Evolutionary conservation across 2,888 invertebrate species (phyloP).

Genomic region (Sesia bembeciformis): DNA sequence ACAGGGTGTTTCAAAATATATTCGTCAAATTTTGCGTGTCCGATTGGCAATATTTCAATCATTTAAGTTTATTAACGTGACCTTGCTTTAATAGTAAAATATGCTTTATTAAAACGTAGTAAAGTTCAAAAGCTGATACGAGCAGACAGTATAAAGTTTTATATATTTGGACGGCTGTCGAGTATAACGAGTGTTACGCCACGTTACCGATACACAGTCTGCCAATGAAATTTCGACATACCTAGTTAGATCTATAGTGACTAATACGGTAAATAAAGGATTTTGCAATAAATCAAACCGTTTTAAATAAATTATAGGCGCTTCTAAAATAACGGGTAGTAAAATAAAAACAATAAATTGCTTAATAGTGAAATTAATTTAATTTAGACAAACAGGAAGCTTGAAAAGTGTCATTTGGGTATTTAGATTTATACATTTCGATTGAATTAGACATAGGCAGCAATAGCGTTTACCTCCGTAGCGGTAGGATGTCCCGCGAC

Average conservation of each 20-base stretch:
- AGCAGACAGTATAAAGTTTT: not conserved
- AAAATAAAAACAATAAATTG: too few relatives aligned
- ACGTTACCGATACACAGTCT: not conserved
- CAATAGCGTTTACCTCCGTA: too few relatives aligned
- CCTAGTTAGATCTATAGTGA: not conserved
- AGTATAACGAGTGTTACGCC: constrained; percentile 7
- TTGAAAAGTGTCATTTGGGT: too few relatives aligned
- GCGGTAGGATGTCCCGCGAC: too few relatives aligned
- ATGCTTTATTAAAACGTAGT: too few relatives aligned
- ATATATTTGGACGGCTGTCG: constrained; percentile 8
- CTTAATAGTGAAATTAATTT: too few relatives aligned
- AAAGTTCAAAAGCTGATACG: not conserved
- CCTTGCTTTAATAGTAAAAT: not conserved
- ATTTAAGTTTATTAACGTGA: not conserved
- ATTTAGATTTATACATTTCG: too few relatives aligned
- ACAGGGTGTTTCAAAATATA: not conserved
- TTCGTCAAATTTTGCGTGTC: not conserved
- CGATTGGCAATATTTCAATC: not conserved
- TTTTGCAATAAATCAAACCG: too few relatives aligned
- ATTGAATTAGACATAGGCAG: too few relatives aligned
- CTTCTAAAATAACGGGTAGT: too few relatives aligned
- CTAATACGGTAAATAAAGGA: not conserved
- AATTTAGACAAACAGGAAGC: too few relatives aligned
- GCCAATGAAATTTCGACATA: not conserved
- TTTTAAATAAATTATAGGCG: too few relatives aligned